A percentile compares a stretch with the other conserved stretches of the same genome.
These are phyloP conservation scores for Rhineura floridana DNA, from an alignment of 2,113 vertebrate genomes.

Conservation along the genomic window DNA sequence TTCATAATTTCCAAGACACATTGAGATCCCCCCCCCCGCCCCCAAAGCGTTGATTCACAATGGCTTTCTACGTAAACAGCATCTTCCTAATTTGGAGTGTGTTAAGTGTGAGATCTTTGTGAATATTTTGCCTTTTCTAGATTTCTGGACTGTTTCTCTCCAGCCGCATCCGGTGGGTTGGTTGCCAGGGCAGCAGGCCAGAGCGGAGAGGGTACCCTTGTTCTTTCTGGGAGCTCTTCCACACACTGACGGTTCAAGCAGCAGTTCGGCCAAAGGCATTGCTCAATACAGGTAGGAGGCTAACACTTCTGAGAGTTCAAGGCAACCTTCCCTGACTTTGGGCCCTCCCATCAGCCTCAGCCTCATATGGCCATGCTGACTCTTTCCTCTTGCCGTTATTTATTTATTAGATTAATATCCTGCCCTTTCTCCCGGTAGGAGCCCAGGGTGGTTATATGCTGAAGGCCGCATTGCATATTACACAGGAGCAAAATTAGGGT, in stretches of 20 bases:
- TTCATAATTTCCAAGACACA: not conserved
- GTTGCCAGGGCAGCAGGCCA: constrained; percentile 89
- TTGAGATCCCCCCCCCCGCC: not conserved
- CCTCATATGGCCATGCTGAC: no score
- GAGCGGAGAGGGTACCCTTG: constrained; percentile 91
- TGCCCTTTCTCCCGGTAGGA: no score
- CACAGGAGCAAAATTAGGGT: no score
- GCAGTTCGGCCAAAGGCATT: constrained; percentile 77
- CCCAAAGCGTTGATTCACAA: not conserved
- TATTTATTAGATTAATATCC: no score
- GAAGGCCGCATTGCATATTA: no score
- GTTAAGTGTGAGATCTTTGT: not conserved
- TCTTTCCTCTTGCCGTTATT: no score
- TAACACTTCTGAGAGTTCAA: rapidly evolving
- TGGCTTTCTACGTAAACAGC: no score
- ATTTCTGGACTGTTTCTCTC: constrained; percentile 90
- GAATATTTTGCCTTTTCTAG: constrained; percentile 74
- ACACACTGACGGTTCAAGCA: constrained; percentile 85
- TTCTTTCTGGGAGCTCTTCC: constrained; percentile 93
- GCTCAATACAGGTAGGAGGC: constrained; percentile 81
- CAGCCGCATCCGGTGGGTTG: constrained; percentile 84
- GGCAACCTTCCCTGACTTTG: not conserved
- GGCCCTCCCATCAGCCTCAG: no score
- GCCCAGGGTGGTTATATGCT: no score
- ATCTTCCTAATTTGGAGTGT: not conserved